Conservation (phyloP, 2,113 vertebrate genomes). For the Sardina pilchardus region DNA sequence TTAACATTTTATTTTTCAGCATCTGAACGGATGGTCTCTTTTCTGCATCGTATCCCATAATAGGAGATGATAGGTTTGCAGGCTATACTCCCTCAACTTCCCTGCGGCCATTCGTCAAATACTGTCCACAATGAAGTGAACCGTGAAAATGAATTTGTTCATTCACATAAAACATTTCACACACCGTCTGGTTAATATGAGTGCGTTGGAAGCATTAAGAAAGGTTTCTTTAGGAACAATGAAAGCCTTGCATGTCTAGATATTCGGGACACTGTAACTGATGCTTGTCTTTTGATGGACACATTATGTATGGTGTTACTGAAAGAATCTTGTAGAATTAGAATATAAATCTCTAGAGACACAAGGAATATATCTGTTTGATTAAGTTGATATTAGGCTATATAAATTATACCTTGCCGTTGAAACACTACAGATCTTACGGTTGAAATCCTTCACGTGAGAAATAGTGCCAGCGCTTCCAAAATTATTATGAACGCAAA, state of each 20-base stretch:
- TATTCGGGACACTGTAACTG: not conserved
- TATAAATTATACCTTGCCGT: not conserved
- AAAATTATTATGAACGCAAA: not conserved
- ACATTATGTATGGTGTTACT: not conserved
- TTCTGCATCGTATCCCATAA: slow-evolving; percentile 43
- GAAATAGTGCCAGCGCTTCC: not conserved
- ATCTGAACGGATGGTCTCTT: not conserved
- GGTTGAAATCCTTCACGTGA: not conserved
- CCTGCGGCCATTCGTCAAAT: slow-evolving; percentile 66
- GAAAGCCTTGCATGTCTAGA: not conserved
- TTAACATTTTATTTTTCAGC: not conserved
- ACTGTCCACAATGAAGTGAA: slow-evolving; percentile 65
- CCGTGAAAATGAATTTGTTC: slow-evolving; percentile 72
- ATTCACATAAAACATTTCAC: slow-evolving; percentile 64
- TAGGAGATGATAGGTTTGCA: slow-evolving; percentile 62
- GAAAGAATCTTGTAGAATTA: not conserved
- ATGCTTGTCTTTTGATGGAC: not conserved
- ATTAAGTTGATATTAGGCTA: slow-evolving; percentile 2
- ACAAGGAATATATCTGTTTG: not conserved
- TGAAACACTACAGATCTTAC: not conserved
- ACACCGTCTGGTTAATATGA: slow-evolving; percentile 43
- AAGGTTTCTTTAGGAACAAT: not conserved
- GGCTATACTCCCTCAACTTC: slow-evolving; percentile 51
- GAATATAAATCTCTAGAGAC: not conserved
- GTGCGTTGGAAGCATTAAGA: not conserved